A percentile compares a stretch with the other conserved stretches of the same genome.
These are phyloP conservation scores for Glaucomys volans DNA, from an alignment of 2,113 vertebrate species.

Conservation along the genomic window DNA sequence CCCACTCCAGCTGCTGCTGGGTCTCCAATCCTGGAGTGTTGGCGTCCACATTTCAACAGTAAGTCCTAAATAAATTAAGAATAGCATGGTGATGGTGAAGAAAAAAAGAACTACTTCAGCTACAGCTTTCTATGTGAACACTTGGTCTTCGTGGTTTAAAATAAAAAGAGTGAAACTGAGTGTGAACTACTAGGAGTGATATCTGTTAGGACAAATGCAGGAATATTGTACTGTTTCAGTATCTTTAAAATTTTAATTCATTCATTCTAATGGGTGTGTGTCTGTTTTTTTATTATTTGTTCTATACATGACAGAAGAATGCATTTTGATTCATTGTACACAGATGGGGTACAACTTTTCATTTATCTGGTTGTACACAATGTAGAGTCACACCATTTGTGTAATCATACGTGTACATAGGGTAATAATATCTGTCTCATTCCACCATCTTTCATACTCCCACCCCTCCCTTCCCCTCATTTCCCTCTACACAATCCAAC, in stretches of 20 bases:
- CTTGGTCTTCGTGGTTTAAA: not conserved
- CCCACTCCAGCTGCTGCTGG: not conserved
- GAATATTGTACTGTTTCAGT: not conserved
- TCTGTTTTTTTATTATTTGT: not conserved
- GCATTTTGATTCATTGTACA: too few species aligned
- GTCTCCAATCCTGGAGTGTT: not conserved
- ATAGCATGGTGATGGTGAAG: not conserved
- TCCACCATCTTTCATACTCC: too few species aligned
- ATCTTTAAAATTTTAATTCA: not conserved
- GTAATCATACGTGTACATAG: too few species aligned
- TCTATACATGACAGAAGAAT: too few species aligned
- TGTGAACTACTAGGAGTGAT: not conserved
- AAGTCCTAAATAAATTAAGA: not conserved
- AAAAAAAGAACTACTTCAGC: not conserved
- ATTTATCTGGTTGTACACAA: too few species aligned
- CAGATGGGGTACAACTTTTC: too few species aligned
- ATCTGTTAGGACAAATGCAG: not conserved
- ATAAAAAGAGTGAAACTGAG: not conserved
- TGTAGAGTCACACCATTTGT: too few species aligned
- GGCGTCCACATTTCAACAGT: not conserved
- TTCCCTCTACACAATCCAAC: too few species aligned
- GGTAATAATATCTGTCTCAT: too few species aligned
- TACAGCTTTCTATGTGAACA: not conserved
- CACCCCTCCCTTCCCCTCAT: too few species aligned
- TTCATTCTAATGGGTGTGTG: not conserved